A percentile compares a stretch with the other conserved stretches of the same genome.
These are phyloP conservation scores for Stomorhina lunata DNA, from an alignment of 2,888 invertebrate genomes.

Conservation along the genomic window DNA sequence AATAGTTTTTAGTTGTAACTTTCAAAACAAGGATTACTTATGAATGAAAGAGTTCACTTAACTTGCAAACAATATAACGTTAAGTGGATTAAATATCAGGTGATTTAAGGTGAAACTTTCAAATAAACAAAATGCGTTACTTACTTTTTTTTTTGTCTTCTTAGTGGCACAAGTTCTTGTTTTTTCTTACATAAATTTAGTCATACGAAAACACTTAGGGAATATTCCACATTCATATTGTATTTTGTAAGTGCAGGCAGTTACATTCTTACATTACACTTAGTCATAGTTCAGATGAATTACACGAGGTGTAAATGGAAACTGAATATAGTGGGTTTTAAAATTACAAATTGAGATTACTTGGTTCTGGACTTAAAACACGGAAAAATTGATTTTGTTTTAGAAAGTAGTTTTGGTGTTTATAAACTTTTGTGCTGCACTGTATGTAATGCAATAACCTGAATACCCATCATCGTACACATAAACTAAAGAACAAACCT, in stretches of 20 bases:
- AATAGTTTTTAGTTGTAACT: slow-evolving; percentile 34
- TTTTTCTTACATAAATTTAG: neutral
- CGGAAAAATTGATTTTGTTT: too few species aligned
- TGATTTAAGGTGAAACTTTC: slow-evolving; percentile 63
- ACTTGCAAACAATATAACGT: slow-evolving; percentile 56
- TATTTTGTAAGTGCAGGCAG: neutral
- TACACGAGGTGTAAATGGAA: slow-evolving; percentile 9
- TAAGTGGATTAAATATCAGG: slow-evolving; percentile 66
- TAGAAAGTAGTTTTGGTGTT: neutral
- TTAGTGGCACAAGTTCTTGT: slow-evolving; percentile 36
- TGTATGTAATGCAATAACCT: slow-evolving; percentile 53
- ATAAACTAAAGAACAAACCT: slow-evolving; percentile 49
- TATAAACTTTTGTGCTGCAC: neutral
- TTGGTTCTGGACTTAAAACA: neutral
- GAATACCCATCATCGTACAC: slow-evolving; percentile 29
- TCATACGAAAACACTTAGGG: slow-evolving; percentile 56
- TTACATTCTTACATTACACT: neutral
- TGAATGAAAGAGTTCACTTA: slow-evolving; percentile 63
- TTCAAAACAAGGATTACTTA: slow-evolving; percentile 58
- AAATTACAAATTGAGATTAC: neutral
- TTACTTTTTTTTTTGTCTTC: neutral
- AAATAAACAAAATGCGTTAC: slow-evolving; percentile 55
- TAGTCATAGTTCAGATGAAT: slow-evolving; percentile 38
- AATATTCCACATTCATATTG: slow-evolving; percentile 17
- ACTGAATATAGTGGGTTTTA: neutral